These are phyloP conservation scores for Drosophila tristis DNA, from an alignment of 1,140 invertebrate species.

Conservation along the genomic window DNA sequence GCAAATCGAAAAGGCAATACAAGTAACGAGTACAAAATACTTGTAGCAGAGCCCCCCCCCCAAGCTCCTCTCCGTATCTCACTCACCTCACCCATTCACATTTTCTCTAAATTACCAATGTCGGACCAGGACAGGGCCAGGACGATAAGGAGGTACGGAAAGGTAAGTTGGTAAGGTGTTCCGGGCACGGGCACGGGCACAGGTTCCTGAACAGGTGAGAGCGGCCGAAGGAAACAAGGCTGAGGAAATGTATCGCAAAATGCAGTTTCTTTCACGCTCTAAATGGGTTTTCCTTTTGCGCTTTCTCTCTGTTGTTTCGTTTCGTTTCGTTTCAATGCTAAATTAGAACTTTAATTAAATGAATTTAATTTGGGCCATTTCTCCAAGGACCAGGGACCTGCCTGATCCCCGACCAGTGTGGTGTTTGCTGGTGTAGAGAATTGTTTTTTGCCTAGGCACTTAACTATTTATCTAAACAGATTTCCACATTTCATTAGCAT, in stretches of 20 bases:
- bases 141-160: slow-evolving; percentile 49
- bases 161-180: slow-evolving; percentile 22
- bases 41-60: neutral
- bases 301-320: slow-evolving; percentile 5
- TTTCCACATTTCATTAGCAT: slow-evolving; percentile 71
- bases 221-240: slow-evolving; percentile 34
- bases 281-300: slow-evolving; percentile 41
- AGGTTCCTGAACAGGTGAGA: slow-evolving; percentile 43
- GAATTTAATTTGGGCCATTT: slow-evolving; percentile 63
- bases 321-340: slow-evolving; percentile 3
- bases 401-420: neutral
- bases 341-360: slow-evolving; percentile 79
- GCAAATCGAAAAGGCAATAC: slow-evolving; percentile 81
- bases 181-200: slow-evolving; percentile 22
- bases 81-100: slow-evolving; percentile 4
- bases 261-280: slow-evolving; percentile 37
- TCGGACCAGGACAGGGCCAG: slow-evolving; percentile 47
- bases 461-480: slow-evolving; percentile 63
- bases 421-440: neutral
- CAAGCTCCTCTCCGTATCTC: neutral
- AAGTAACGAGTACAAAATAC: slow-evolving; percentile 68
- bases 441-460: neutral
- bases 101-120: slow-evolving; percentile 76
- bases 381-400: slow-evolving; percentile 55
- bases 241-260: slow-evolving; percentile 51